Evolutionary conservation across 2,888 invertebrate species (phyloP).

Genomic region (Gymnosoma rotundatum): DNA sequence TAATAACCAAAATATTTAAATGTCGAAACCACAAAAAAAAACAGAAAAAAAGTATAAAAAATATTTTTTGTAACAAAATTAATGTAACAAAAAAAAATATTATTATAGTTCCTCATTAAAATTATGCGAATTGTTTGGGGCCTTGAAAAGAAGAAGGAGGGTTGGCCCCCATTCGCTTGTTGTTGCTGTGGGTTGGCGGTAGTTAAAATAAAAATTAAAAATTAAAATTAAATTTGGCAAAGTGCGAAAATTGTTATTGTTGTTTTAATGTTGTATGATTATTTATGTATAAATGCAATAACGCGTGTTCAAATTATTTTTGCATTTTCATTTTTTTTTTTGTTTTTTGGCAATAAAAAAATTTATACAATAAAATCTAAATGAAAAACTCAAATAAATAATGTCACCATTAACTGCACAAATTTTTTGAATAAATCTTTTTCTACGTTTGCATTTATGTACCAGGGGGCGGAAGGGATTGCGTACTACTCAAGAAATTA

Average conservation of each 20-base stretch:
- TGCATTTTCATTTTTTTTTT: neutral
- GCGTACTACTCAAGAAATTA: no score
- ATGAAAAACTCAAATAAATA: no score
- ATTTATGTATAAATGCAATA: slow-evolving; percentile 25
- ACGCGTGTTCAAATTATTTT: slow-evolving; percentile 14
- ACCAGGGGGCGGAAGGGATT: no score
- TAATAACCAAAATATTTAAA: slow-evolving; percentile 23
- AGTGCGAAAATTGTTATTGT: slow-evolving; percentile 43
- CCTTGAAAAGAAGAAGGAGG: slow-evolving; percentile 40
- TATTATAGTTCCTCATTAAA: slow-evolving; percentile 36
- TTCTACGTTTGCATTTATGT: no score
- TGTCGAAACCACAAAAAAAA: slow-evolving; percentile 29
- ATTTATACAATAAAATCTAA: neutral
- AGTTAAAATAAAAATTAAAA: slow-evolving; percentile 43
- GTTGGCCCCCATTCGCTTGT: neutral
- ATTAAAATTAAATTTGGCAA: slow-evolving; percentile 59
- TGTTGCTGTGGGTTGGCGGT: slow-evolving; percentile 15
- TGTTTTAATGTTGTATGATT: slow-evolving; percentile 4
- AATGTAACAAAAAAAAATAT: slow-evolving; percentile 11
- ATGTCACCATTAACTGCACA: no score
- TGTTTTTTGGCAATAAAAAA: slow-evolving; percentile 14
- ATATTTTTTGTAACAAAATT: slow-evolving; percentile 32
- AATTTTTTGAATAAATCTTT: no score
- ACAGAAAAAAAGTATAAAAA: slow-evolving; percentile 15
- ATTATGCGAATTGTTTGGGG: slow-evolving; percentile 8